Evolutionary conservation across 1,140 invertebrate genomes (phyloP).

Genomic region (Callitettix versicolor): DNA sequence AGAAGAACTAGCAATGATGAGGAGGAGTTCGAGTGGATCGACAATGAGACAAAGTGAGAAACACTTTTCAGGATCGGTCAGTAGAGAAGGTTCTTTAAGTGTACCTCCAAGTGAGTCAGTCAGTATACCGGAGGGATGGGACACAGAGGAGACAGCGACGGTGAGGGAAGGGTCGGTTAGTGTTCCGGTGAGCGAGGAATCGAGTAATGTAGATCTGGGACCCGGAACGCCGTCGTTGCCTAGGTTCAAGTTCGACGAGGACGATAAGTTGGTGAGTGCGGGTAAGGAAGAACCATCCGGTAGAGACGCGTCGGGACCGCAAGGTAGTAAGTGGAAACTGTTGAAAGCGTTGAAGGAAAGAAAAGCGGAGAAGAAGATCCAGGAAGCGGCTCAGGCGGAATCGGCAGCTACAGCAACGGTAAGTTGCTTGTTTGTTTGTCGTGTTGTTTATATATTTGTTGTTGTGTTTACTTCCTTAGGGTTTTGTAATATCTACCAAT

Average conservation of each 20-base stretch:
- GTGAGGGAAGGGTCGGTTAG: slow-evolving; percentile 35
- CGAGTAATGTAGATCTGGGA: slow-evolving; percentile 12
- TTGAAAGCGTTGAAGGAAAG: slow-evolving; percentile 78
- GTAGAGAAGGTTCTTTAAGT: slow-evolving; percentile 36
- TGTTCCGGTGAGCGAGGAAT: slow-evolving; percentile 24
- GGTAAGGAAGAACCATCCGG: not conserved
- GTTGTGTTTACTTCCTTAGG: no score
- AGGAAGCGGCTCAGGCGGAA: slow-evolving; percentile 49
- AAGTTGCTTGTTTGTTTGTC: not conserved
- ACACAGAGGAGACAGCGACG: slow-evolving; percentile 33
- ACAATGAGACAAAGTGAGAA: slow-evolving; percentile 31
- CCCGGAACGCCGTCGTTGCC: slow-evolving; percentile 37
- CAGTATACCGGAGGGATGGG: slow-evolving; percentile 33
- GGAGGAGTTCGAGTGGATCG: slow-evolving; percentile 22
- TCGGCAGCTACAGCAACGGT: slow-evolving; percentile 28
- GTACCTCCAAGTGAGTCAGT: slow-evolving; percentile 35
- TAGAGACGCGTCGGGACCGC: slow-evolving; percentile 36
- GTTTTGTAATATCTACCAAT: no score
- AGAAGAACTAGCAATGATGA: slow-evolving; percentile 18
- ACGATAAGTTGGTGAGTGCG: not conserved
- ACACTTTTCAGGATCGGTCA: slow-evolving; percentile 32
- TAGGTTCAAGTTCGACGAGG: slow-evolving; percentile 39
- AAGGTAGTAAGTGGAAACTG: slow-evolving; percentile 79
- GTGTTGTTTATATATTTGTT: no score
- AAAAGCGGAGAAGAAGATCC: slow-evolving; percentile 74